These are phyloP conservation scores for Lochmaea crataegi DNA, from an alignment of 2,888 invertebrate species.

Conservation along the genomic window DNA sequence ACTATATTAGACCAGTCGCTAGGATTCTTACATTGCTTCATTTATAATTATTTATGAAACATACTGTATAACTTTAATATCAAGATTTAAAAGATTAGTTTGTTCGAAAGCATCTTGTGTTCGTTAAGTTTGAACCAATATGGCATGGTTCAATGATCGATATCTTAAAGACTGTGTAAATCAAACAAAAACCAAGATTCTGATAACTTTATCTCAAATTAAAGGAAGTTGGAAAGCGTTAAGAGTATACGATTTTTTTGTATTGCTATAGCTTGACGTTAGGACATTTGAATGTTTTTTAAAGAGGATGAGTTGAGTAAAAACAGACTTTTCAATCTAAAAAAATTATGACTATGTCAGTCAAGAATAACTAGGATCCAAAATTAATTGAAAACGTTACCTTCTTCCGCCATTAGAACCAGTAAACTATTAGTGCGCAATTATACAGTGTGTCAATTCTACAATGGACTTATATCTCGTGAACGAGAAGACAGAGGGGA, in stretches of 20 bases:
- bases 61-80: neutral
- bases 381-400: no score
- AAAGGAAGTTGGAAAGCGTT: neutral
- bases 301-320: neutral
- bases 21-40: no score
- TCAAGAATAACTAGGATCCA: no score
- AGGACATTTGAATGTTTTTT: neutral
- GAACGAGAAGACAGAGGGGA: no score
- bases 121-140: neutral
- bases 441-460: no score
- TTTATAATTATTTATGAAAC: neutral
- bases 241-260: neutral
- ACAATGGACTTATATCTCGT: no score
- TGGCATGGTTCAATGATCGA: conserved; percentile 1
- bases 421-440: no score
- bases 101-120: neutral
- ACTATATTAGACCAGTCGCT: neutral
- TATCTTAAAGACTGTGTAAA: conserved; percentile 1
- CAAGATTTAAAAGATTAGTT: neutral
- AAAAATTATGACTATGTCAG: neutral
- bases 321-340: neutral
- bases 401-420: no score
- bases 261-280: neutral
- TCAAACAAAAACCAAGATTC: neutral
- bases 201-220: conserved; percentile 6